A percentile compares a stretch with the other conserved stretches of the same genome.
Conservation (phyloP, 1,140 invertebrate genomes). For the Anastrepha obliqua region DNA sequence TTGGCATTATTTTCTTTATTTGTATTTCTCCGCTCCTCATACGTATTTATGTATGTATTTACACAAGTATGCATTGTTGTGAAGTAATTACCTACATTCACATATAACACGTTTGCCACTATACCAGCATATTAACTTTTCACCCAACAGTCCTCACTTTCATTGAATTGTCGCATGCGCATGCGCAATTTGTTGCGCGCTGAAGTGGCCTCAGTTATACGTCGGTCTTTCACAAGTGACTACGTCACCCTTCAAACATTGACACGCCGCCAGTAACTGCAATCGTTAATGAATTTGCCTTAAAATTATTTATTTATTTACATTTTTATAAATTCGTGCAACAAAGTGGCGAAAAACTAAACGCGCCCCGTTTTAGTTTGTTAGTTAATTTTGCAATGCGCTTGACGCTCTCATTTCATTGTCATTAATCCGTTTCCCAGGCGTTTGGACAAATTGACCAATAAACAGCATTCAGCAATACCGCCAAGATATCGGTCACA, state of each 20-base stretch:
- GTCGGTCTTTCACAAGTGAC: slow-evolving; percentile 53
- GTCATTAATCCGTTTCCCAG: background rate
- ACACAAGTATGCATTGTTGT: background rate
- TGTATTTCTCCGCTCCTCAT: background rate
- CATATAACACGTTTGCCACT: background rate
- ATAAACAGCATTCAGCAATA: background rate
- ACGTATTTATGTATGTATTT: background rate
- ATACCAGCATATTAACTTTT: background rate
- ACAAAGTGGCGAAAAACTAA: background rate
- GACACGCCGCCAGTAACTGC: background rate
- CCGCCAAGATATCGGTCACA: background rate
- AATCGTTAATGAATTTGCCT: slow-evolving; percentile 21
- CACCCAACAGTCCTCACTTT: background rate
- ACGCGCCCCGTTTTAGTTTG: background rate
- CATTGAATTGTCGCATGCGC: background rate
- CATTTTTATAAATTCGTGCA: background rate
- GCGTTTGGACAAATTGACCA: background rate
- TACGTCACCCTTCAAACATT: background rate
- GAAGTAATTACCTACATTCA: background rate
- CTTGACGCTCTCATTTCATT: background rate
- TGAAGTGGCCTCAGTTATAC: slow-evolving; percentile 41
- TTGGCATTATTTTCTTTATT: background rate
- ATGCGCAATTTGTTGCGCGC: slow-evolving; percentile 29
- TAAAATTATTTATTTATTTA: slow-evolving; percentile 26
- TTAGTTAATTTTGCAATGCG: background rate